These are phyloP conservation scores for Acholoe squamosa DNA, from an alignment of 2,888 invertebrate species.

Conservation along the genomic window DNA sequence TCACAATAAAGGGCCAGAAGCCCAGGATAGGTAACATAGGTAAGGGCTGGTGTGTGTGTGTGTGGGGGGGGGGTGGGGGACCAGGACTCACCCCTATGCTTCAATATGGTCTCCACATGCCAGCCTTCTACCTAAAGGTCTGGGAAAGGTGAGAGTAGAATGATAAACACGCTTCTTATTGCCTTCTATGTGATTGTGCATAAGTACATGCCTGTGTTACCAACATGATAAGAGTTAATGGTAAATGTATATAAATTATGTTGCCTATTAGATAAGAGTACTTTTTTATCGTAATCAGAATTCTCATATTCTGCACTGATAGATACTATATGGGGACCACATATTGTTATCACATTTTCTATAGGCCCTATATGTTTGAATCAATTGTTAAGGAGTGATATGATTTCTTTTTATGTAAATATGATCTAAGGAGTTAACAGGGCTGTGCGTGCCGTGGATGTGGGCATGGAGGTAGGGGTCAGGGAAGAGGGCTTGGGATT, in stretches of 20 bases:
- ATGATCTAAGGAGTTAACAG: background rate
- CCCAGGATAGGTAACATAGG: no score
- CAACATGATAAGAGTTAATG: background rate
- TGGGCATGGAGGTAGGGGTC: background rate
- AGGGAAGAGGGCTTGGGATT: background rate
- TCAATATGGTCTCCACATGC: slow-evolving; percentile 8
- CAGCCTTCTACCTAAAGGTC: background rate
- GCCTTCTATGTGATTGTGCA: background rate
- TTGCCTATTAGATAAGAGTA: background rate
- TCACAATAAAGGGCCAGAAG: no score
- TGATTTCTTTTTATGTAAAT: no score
- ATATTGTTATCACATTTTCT: no score
- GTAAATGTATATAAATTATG: background rate
- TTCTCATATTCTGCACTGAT: no score
- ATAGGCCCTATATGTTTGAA: no score
- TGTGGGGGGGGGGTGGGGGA: background rate
- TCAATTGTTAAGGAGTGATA: no score
- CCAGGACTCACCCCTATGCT: background rate
- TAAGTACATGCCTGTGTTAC: no score
- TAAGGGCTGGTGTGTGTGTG: no score
- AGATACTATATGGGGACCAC: background rate
- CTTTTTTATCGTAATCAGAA: background rate
- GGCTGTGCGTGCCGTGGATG: background rate
- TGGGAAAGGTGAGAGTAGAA: slow-evolving; percentile 6
- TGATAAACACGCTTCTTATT: background rate